Conservation (phyloP, 2,113 vertebrate species). For the Odobenus rosmarus region DNA sequence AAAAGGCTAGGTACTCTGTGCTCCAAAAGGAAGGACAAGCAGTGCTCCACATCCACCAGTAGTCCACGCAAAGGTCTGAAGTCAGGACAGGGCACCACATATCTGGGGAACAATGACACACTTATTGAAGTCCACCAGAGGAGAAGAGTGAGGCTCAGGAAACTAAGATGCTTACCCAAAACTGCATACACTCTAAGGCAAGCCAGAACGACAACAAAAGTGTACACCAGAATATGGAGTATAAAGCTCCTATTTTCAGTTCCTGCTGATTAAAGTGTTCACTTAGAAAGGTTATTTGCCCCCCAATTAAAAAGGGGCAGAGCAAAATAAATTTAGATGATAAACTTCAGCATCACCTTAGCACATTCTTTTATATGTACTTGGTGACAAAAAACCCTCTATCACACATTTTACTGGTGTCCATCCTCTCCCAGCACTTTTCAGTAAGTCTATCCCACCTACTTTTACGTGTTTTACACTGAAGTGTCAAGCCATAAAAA, state of each 20-base stretch:
- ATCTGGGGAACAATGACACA: not conserved
- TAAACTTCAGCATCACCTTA: not conserved
- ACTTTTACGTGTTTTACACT: not conserved
- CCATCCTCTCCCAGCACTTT: not conserved
- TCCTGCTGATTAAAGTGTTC: not conserved
- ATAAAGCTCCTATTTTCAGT: not conserved
- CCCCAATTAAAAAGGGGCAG: not conserved
- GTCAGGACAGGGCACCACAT: not conserved
- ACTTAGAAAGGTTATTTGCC: not conserved
- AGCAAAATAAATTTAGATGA: not conserved
- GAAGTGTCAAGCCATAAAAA: slow-evolving; percentile 1
- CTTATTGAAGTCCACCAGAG: not conserved
- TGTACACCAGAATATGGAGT: rapidly evolving
- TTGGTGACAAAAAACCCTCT: not conserved
- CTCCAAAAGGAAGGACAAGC: not conserved
- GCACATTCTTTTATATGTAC: not conserved
- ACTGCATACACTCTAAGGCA: not conserved
- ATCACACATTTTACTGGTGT: not conserved
- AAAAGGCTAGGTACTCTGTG: not conserved
- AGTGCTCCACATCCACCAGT: not conserved
- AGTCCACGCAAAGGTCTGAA: not conserved
- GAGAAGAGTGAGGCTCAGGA: not conserved
- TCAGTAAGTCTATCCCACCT: not conserved
- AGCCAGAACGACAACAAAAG: not conserved
- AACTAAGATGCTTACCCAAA: not conserved